These are phyloP conservation scores for Hypomecis punctinalis DNA, from an alignment of 2,888 invertebrate genomes.

Conservation along the genomic window DNA sequence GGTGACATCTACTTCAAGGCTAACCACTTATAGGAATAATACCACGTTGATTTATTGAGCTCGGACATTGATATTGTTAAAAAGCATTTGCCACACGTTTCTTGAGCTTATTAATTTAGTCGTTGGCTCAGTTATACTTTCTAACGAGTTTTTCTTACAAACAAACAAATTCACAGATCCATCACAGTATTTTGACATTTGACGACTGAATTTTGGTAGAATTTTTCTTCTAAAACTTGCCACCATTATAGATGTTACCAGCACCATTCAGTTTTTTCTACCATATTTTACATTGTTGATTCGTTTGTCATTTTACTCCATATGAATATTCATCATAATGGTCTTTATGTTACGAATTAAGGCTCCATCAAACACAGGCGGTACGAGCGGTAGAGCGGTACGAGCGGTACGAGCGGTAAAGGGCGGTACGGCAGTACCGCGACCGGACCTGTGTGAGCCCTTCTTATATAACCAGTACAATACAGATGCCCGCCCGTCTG, in stretches of 20 bases:
- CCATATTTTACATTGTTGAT: neutral
- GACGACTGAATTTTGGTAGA: constrained; percentile 39
- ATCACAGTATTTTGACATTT: constrained; percentile 80
- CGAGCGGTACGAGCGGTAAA: too few species aligned
- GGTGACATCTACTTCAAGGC: constrained; percentile 85
- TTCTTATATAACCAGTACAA: too few species aligned
- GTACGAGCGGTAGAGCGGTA: too few species aligned
- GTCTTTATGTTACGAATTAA: too few species aligned
- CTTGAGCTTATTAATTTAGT: constrained; percentile 56
- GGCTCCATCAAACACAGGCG: too few species aligned
- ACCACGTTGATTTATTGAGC: constrained; percentile 61
- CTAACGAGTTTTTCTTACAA: constrained; percentile 77
- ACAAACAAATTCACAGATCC: constrained; percentile 71
- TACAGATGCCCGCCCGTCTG: too few species aligned
- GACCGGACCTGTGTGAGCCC: too few species aligned
- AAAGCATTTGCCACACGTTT: constrained; percentile 50
- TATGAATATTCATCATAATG: too few species aligned
- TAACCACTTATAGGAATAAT: constrained; percentile 78
- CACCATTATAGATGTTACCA: neutral
- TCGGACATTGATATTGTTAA: constrained; percentile 51
- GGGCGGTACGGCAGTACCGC: too few species aligned
- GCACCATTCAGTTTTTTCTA: constrained; percentile 1
- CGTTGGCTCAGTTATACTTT: constrained; percentile 65
- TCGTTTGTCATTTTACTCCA: too few species aligned
- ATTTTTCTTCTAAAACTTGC: constrained; percentile 6